Conservation (phyloP, 2,888 invertebrate species). For the Camptogramma bilineatum region DNA sequence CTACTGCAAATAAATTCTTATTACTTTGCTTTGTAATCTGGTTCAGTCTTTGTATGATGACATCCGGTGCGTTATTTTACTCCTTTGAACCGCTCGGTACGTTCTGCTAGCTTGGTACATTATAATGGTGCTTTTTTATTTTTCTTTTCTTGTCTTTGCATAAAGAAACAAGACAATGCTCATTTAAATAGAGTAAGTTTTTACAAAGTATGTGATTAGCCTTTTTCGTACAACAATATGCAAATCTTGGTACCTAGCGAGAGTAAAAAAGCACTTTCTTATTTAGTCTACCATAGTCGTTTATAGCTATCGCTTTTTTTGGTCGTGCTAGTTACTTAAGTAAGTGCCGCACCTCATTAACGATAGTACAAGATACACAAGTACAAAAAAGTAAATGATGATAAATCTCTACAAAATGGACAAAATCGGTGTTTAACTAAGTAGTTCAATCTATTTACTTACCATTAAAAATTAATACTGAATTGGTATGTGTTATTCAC, state of each 20-base stretch:
- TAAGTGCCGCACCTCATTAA: too few species aligned
- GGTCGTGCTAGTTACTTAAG: too few species aligned
- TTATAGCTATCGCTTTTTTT: too few species aligned
- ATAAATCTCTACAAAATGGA: too few species aligned
- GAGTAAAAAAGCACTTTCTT: neutral
- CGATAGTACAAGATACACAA: too few species aligned
- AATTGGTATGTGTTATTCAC: too few species aligned
- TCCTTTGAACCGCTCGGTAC: slow-evolving; percentile 55
- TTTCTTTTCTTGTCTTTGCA: slow-evolving; percentile 34
- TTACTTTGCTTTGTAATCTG: slow-evolving; percentile 26
- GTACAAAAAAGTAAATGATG: too few species aligned
- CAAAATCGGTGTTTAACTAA: too few species aligned
- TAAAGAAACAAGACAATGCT: slow-evolving; percentile 31
- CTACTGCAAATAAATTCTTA: neutral
- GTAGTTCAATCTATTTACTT: too few species aligned
- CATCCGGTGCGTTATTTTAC: slow-evolving; percentile 74
- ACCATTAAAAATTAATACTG: too few species aligned
- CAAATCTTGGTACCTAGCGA: neutral
- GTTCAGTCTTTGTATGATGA: slow-evolving; percentile 64
- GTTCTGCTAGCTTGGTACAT: slow-evolving; percentile 48
- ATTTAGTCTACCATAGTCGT: neutral
- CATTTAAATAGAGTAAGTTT: slow-evolving; percentile 15
- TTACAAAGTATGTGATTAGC: slow-evolving; percentile 5
- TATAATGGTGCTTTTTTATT: slow-evolving; percentile 49
- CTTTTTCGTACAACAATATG: slow-evolving; percentile 12